Evolutionary conservation across 2,888 invertebrate genomes (phyloP).

Genomic region (Isotomurus palustris): DNA sequence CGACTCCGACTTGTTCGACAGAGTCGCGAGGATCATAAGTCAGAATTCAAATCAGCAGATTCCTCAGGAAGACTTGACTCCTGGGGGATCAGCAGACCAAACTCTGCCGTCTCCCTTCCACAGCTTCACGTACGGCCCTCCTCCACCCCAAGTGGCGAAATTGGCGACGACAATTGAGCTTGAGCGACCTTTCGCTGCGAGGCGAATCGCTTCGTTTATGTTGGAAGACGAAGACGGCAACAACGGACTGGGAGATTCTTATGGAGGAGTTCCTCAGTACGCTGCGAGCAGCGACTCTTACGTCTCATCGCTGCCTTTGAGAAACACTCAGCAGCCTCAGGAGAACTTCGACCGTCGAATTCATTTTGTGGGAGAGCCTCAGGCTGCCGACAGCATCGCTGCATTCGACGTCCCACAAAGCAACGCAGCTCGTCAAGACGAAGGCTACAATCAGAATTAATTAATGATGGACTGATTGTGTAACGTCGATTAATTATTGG

Average conservation of each 20-base stretch:
- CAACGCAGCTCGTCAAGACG: neutral
- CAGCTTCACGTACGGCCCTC: conserved; percentile 13
- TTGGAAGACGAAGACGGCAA: conserved; percentile 19
- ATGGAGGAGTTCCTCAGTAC: neutral
- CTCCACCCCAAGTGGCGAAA: conserved; percentile 15
- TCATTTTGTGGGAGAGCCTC: neutral
- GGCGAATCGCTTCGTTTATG: conserved; percentile 31
- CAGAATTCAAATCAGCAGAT: conserved; percentile 27
- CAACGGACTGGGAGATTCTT: neutral
- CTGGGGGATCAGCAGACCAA: neutral
- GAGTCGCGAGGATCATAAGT: conserved; percentile 29
- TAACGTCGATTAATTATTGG: too few species aligned
- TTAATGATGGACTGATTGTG: too few species aligned
- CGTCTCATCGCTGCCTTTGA: neutral
- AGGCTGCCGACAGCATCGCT: conserved; percentile 2
- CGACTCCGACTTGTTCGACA: conserved; percentile 25
- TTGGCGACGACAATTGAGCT: conserved; percentile 12
- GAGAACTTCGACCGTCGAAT: neutral
- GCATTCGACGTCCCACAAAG: conserved; percentile 2
- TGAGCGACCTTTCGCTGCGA: conserved; percentile 18
- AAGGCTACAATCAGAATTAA: neutral
- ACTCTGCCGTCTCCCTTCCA: neutral
- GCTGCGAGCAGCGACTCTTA: neutral
- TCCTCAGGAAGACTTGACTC: conserved; percentile 9
- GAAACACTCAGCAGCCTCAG: neutral